A percentile compares a stretch with the other conserved stretches of the same genome.
Conservation (phyloP, 2,888 invertebrate species). For the Crossocerus cetratus region DNA sequence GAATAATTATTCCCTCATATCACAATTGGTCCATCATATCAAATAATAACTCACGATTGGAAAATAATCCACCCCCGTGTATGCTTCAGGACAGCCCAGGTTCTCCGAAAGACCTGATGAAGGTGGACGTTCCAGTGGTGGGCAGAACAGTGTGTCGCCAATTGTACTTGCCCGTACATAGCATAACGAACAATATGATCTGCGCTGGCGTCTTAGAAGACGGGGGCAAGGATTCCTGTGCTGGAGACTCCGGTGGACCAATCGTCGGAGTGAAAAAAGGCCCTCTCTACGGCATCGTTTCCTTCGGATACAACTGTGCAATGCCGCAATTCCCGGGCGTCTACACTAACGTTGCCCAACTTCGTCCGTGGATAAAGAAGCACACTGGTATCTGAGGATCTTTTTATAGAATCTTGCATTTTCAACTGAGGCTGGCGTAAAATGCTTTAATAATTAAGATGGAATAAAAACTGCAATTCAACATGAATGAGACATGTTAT, state of each 20-base stretch:
- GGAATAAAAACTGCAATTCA: no score
- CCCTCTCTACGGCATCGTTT: constrained; percentile 78
- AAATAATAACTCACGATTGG: background rate
- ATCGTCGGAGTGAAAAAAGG: constrained; percentile 76
- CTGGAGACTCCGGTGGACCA: constrained; percentile 81
- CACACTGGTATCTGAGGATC: constrained; percentile 22
- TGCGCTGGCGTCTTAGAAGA: constrained; percentile 80
- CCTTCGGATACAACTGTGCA: constrained; percentile 80
- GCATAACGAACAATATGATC: constrained; percentile 79
- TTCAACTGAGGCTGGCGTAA: no score
- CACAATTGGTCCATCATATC: background rate
- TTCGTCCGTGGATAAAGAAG: constrained; percentile 62
- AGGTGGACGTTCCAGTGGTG: constrained; percentile 78
- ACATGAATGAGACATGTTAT: no score
- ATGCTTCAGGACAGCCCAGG: constrained; percentile 52
- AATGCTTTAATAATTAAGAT: no score
- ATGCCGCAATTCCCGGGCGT: constrained; percentile 78
- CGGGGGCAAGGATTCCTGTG: constrained; percentile 80
- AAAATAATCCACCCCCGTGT: background rate
- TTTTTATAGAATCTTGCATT: background rate
- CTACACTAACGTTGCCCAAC: constrained; percentile 77
- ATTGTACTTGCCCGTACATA: constrained; percentile 74
- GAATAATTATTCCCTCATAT: no score
- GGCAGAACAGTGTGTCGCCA: constrained; percentile 73
- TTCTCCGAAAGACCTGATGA: constrained; percentile 76